These are phyloP conservation scores for Pectinophora gossypiella DNA, from an alignment of 1,140 invertebrate species.

Conservation along the genomic window DNA sequence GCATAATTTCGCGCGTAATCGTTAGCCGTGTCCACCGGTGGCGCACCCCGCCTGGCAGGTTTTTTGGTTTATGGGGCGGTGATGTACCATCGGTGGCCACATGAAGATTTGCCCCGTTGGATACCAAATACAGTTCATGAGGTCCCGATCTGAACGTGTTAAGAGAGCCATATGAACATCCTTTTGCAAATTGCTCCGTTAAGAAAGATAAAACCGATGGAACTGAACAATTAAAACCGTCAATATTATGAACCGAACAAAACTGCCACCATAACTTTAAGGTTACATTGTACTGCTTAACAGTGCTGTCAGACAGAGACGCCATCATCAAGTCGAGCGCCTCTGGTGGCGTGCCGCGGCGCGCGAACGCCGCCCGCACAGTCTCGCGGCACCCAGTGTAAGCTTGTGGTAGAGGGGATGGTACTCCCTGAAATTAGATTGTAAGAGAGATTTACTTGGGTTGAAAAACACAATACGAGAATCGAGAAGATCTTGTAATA, in stretches of 20 bases:
- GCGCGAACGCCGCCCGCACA: not conserved
- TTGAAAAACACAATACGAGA: not conserved
- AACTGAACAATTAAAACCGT: not conserved
- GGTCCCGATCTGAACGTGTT: too few species aligned
- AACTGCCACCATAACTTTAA: constrained; percentile 15
- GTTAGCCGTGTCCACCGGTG: too few species aligned
- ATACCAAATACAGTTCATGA: too few species aligned
- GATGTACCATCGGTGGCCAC: too few species aligned
- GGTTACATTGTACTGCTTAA: constrained; percentile 18
- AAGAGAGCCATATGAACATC: constrained; percentile 1
- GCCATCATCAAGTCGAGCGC: not conserved
- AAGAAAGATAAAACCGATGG: not conserved
- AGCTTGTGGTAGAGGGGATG: not conserved
- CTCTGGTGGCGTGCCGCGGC: not conserved
- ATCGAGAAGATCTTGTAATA: not conserved
- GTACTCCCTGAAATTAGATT: not conserved
- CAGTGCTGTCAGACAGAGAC: not conserved
- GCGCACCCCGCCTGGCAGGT: too few species aligned
- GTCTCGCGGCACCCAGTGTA: constrained; percentile 4
- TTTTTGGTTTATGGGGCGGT: too few species aligned
- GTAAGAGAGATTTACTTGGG: not conserved
- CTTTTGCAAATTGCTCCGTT: not conserved
- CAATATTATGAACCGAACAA: constrained; percentile 9
- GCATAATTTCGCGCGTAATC: too few species aligned
- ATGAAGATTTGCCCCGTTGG: too few species aligned